These are phyloP conservation scores for Rhagonycha fulva DNA, from an alignment of 2,888 invertebrate species.

Conservation along the genomic window DNA sequence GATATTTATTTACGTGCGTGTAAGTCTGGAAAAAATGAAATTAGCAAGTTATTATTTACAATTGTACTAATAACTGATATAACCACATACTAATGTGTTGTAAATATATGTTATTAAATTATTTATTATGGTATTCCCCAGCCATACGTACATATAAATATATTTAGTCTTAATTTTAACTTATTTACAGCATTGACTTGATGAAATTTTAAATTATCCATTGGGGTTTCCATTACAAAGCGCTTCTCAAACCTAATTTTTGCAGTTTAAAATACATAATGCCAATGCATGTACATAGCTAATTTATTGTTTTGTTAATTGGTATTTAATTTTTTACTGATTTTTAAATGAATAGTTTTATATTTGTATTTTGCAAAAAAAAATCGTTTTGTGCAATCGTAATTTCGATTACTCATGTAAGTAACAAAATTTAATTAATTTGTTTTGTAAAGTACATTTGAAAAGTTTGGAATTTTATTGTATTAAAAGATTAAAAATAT, in stretches of 20 bases:
- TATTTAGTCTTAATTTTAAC: background rate
- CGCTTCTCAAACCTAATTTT: background rate
- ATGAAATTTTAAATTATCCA: background rate
- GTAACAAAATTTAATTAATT: background rate
- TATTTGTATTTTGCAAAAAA: background rate
- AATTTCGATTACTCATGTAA: background rate
- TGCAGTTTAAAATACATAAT: background rate
- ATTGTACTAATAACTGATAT: constrained; percentile 35
- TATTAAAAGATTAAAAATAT: background rate
- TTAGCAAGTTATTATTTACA: constrained; percentile 31
- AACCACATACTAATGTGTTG: constrained; percentile 6
- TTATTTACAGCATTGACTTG: background rate
- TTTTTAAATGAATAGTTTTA: constrained; percentile 5
- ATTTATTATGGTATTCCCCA: constrained; percentile 15
- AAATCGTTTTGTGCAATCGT: background rate
- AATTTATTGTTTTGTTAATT: constrained; percentile 33
- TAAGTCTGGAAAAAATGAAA: constrained; percentile 14
- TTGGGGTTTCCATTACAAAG: constrained; percentile 5
- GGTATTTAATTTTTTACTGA: constrained; percentile 26
- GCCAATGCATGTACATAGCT: constrained; percentile 30
- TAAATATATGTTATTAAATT: constrained; percentile 28
- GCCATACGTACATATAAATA: constrained; percentile 15
- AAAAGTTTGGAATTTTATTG: background rate
- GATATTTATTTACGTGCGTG: constrained; percentile 19
- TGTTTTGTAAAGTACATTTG: background rate